These are phyloP conservation scores for Leucoraja ocellata DNA, from an alignment of 2,797 vertebrate genomes.

Conservation along the genomic window DNA sequence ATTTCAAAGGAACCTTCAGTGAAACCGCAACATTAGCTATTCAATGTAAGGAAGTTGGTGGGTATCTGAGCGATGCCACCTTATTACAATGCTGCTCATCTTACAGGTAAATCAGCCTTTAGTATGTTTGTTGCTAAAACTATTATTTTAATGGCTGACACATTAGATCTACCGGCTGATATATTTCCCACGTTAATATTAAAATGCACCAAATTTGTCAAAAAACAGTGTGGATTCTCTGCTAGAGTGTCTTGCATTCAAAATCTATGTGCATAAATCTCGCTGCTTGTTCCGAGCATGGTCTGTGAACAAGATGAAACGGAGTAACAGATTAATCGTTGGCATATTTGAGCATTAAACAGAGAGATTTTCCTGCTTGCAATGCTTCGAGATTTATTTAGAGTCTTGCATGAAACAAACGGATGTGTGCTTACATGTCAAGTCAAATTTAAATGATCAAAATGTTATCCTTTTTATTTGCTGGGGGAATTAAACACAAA, in stretches of 20 bases:
- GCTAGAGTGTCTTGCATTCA: too few relatives aligned
- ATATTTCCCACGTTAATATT: background rate
- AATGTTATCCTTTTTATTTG: too few relatives aligned
- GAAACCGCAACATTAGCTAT: background rate
- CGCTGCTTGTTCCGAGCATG: background rate
- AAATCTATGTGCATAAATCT: background rate
- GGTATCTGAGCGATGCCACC: too few relatives aligned
- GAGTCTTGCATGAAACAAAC: background rate
- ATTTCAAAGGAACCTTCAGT: too few relatives aligned
- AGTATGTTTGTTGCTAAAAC: too few relatives aligned
- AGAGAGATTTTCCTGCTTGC: background rate
- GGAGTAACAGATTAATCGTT: constrained; percentile 11
- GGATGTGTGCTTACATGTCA: background rate
- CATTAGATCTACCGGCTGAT: background rate
- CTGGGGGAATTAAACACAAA: too few relatives aligned
- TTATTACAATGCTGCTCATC: background rate
- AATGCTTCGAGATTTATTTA: background rate
- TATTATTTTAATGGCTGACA: background rate
- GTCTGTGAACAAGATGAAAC: background rate
- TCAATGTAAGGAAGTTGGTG: background rate
- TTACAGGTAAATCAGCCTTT: background rate
- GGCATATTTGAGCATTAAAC: background rate
- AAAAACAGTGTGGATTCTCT: background rate
- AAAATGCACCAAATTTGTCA: background rate
- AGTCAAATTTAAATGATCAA: too few relatives aligned